Base-by-base conservation (phyloP, 2,797 vertebrate species). In the Bryconaethiops microstoma region DNA sequence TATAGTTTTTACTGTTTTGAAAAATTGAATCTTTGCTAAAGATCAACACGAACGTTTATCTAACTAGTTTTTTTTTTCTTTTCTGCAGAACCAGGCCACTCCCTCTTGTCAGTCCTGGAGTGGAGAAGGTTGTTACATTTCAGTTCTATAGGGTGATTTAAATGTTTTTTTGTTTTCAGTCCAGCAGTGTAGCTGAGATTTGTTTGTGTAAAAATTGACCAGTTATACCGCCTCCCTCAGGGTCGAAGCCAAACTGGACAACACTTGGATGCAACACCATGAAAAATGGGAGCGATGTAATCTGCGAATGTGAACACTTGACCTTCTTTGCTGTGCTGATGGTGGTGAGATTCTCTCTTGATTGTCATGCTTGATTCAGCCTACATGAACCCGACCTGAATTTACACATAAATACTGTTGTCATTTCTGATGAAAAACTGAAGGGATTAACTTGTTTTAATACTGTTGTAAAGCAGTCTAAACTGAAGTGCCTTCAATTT, bases 251-350 rank as follows among this genome's bases (percentile, higher is more conserved):
- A 19, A 75, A 63, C 40, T 75, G 74, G 74, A 75, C 42, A 12
- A 63, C n/a, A 23, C n/a, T 48, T 4, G 74, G 74, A 9, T 75
- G 74, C 23, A 63, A 50, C 42, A 75, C 57, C 12, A 57, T 16
- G 0, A 2, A 0, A 2, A 75, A 7, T 0, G 60, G 21, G 8
- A 0, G 0, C 0, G 35, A 12, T 2, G 67, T 92, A 14, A 83
- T 0, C 0, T 94, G 93, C 84, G 2, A 19, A 39, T 94, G 91
- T 78, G 63, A 85, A 0, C 93, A 94, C 79, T 59, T 94, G 88
- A 94, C 93, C 4, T 94, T 94, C 80, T 94, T 94, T 73, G 92
- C 93, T 5, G 35, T 94, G 13, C 79, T 94, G 42, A 25, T 94
- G 93, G 92, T 92, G 57, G 72, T 74, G 35, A 74, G 0, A 77